These are phyloP conservation scores for Callionymus lyra DNA, from an alignment of 2,113 vertebrate genomes.

Conservation along the genomic window DNA sequence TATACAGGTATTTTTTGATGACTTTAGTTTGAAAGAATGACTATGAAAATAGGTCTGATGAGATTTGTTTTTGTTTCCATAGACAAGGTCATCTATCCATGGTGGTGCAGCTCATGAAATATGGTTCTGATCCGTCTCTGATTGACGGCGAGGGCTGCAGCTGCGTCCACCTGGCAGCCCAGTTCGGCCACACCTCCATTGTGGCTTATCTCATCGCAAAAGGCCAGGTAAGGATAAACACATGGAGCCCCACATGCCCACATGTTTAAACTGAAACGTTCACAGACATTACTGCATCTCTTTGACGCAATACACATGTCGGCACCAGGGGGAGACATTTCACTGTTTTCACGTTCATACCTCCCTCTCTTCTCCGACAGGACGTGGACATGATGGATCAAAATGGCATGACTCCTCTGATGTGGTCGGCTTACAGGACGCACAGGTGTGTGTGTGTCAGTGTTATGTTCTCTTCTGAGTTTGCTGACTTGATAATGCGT, in stretches of 20 bases:
- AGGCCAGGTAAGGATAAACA: conserved; percentile 87
- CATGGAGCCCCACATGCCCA: no score
- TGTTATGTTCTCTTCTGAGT: not conserved
- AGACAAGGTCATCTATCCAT: conserved; percentile 98
- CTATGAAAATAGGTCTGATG: no score
- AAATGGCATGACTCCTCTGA: conserved; percentile 98
- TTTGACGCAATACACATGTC: not conserved
- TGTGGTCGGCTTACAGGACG: conserved; percentile 98
- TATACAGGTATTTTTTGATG: no score
- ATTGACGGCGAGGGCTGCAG: conserved; percentile 98
- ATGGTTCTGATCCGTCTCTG: conserved; percentile 90
- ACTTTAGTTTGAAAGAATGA: no score
- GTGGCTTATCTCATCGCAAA: conserved; percentile 99
- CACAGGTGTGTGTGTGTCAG: conserved; percentile 78
- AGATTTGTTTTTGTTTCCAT: not conserved
- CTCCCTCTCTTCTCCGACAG: conserved; percentile 42
- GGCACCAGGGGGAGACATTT: conserved; percentile 34
- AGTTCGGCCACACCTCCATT: conserved; percentile 98
- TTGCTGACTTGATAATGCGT: not conserved
- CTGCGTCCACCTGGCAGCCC: conserved; percentile 93
- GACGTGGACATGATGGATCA: conserved; percentile 99
- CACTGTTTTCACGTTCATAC: not conserved
- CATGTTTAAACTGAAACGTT: no score
- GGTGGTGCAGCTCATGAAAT: conserved; percentile 98
- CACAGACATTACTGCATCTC: no score